Evolutionary conservation across 1,140 invertebrate genomes (phyloP).

Genomic region (Anagrus nilaparvatae): DNA sequence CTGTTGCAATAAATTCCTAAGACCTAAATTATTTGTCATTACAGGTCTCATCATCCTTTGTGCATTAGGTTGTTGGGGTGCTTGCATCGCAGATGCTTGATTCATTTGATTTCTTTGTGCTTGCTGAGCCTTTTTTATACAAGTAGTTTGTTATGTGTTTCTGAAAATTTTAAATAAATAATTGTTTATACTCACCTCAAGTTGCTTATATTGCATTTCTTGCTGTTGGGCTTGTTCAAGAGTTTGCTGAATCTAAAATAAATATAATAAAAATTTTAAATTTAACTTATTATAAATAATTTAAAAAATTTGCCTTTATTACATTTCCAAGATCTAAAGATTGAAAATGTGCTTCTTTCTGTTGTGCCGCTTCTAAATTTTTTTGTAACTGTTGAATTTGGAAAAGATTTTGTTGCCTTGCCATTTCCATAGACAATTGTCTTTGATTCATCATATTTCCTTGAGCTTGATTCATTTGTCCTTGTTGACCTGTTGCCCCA

Average conservation of each 20-base stretch:
- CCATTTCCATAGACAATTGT: background rate
- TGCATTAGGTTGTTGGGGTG: constrained; percentile 36
- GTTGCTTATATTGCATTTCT: constrained; percentile 65
- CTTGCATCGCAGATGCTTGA: constrained; percentile 28
- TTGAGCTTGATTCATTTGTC: constrained; percentile 9
- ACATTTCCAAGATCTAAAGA: constrained; percentile 44
- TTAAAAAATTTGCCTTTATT: constrained; percentile 2
- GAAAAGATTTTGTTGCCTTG: background rate
- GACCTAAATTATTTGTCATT: constrained; percentile 54
- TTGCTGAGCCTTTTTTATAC: constrained; percentile 29
- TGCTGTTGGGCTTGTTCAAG: constrained; percentile 68
- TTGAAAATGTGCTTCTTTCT: constrained; percentile 66
- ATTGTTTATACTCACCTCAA: constrained; percentile 46
- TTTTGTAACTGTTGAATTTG: constrained; percentile 42
- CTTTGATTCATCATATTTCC: constrained; percentile 10
- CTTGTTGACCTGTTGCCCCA: constrained; percentile 6
- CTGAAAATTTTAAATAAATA: constrained; percentile 16
- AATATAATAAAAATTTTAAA: constrained; percentile 4
- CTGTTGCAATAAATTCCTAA: constrained; percentile 58
- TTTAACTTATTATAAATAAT: background rate
- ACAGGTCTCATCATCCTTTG: constrained; percentile 55
- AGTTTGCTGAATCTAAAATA: constrained; percentile 53
- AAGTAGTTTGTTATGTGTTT: background rate
- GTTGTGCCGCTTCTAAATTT: constrained; percentile 62
- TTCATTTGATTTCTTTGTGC: constrained; percentile 37